Evolutionary conservation across 2,113 vertebrate genomes (phyloP).

Genomic region (Sander vitreus): DNA sequence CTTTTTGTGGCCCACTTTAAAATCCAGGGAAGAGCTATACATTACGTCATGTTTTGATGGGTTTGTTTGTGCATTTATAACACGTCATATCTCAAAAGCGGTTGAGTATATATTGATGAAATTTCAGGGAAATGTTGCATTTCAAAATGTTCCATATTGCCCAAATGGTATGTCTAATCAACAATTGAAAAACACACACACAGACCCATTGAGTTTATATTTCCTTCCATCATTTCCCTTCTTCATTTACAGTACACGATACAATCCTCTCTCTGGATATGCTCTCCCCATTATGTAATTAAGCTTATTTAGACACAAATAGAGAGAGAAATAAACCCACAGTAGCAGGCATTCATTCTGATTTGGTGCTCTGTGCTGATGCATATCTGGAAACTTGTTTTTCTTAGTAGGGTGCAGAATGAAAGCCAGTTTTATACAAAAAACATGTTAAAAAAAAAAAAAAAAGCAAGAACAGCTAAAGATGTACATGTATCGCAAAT

Average conservation of each 20-base stretch:
- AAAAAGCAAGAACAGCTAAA: neutral
- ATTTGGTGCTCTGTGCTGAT: slow-evolving; percentile 28
- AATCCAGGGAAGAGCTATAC: neutral
- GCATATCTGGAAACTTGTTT: slow-evolving; percentile 25
- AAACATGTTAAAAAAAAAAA: neutral
- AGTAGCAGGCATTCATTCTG: slow-evolving; percentile 35
- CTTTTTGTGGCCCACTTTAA: neutral
- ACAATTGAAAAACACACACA: neutral
- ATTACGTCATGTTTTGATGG: neutral
- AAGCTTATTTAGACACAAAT: slow-evolving; percentile 36
- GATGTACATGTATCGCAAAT: neutral
- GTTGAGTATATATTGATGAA: neutral
- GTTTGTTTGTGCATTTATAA: neutral
- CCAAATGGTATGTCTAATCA: neutral
- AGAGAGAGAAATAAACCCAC: slow-evolving; percentile 39
- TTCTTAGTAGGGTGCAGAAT: neutral
- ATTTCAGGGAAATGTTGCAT: neutral
- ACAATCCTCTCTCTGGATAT: slow-evolving; percentile 12
- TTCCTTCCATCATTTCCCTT: slow-evolving; percentile 24
- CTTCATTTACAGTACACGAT: slow-evolving; percentile 23
- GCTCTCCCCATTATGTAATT: slow-evolving; percentile 60
- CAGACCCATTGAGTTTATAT: slow-evolving; percentile 32
- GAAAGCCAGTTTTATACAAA: neutral
- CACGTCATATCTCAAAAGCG: neutral
- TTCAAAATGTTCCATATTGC: neutral